Base-by-base conservation (phyloP, 2,113 vertebrate genomes). In the Petrocephalus microphthalmus region DNA sequence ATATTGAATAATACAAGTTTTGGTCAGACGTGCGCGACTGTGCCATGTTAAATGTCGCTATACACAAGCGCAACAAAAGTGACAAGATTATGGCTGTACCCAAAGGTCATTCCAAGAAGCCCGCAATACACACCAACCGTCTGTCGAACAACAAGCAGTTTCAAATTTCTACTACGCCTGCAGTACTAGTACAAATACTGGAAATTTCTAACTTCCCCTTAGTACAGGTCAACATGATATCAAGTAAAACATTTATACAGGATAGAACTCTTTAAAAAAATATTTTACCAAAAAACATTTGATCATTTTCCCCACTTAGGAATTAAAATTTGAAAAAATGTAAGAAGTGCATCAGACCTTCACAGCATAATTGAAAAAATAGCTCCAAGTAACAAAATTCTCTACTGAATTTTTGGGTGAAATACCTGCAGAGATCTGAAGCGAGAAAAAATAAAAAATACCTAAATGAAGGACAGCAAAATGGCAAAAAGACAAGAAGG, bases 351-450 rank as follows among this genome's bases (percentile, higher is more conserved):
- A 25, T 71, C 78, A 95, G 94, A 92, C 94, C 94, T 94, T 82
- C 91, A 92, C 93, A 93, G 91, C 92, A 92, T 93, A 93, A 93
- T 96, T 90, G 89, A 95, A 96, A 96, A 95, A 96, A 95, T 95
- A 93, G 33, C 93, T 94, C 94, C 93, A 92, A 94, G 93, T 96
- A 96, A 93, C 90, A 91, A 92, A 90, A 89, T 89, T 91, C 88
- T 74, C 85, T 86, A 90, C 88, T 64, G 53, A 89, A 89, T 47
- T 87, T 47, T 47, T 84, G 86, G 67, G 87, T 74, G 64, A 78
- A 54, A 87, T 42, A 33, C 89, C 87, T 52, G 89, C 87, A 78
- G 64, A 85, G 84, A 84, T 89, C 82, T 82, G 84, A 89, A 89
- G 89, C 87, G 22, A 71, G 47, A 88, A 42, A 88, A 81, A 87